Conservation (phyloP, 2,113 vertebrate genomes). For the Antechinus stuartii region DNA sequence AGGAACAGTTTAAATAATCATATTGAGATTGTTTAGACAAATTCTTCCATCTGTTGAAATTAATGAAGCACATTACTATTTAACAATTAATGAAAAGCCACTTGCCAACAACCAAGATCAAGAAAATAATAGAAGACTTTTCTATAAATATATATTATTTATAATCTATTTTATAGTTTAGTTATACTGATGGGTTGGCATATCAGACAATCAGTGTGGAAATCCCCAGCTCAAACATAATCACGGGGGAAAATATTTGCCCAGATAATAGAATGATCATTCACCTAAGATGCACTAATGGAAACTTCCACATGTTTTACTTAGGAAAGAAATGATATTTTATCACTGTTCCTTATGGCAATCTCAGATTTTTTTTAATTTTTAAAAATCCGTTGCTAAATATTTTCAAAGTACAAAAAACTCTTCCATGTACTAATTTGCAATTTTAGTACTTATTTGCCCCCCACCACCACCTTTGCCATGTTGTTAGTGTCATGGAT, state of each 20-base stretch:
- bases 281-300: constrained; percentile 44
- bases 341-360: background rate
- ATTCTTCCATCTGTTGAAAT: background rate
- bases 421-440: background rate
- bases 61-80: constrained; percentile 67
- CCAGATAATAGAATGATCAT: constrained; percentile 25
- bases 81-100: constrained; percentile 79
- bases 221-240: constrained; percentile 57
- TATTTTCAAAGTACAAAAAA: background rate
- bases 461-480: too few species aligned
- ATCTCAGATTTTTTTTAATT: background rate
- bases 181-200: background rate
- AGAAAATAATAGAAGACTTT: constrained; percentile 41
- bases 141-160: constrained; percentile 38
- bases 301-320: constrained; percentile 16
- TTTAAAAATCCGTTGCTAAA: background rate
- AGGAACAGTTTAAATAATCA: constrained; percentile 59
- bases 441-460: background rate
- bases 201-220: constrained; percentile 55
- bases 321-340: background rate
- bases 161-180: constrained; percentile 43
- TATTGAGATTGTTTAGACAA: constrained; percentile 50
- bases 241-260: constrained; percentile 59
- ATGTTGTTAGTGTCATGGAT: too few species aligned
- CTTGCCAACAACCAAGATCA: constrained; percentile 55